Percentiles rank a stretch among this genome's conserved stretches.
These are phyloP conservation scores for Petromus typicus DNA, from an alignment of 2,113 vertebrate genomes.

Conservation along the genomic window DNA sequence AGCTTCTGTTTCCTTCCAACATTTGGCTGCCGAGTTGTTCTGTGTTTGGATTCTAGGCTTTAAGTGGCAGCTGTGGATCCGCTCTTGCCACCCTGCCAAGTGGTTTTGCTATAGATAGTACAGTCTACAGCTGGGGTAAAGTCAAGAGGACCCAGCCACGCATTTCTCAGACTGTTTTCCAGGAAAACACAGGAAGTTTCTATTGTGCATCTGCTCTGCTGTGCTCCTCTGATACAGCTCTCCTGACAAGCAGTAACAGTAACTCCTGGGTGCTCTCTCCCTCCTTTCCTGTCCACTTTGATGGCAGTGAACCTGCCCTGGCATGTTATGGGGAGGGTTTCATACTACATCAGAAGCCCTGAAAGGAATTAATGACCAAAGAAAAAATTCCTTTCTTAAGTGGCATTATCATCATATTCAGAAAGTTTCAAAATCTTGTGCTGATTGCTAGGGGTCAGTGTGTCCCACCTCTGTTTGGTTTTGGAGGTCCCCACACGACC, in stretches of 20 bases:
- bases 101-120: conserved; percentile 70
- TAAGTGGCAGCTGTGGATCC: conserved; percentile 68
- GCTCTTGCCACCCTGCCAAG: not conserved
- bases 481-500: not conserved
- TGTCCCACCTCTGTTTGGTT: not conserved
- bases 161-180: conserved; percentile 58
- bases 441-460: not conserved
- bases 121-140: conserved; percentile 45
- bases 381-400: not conserved
- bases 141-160: conserved; percentile 25
- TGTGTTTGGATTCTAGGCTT: conserved; percentile 70
- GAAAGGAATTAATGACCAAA: conserved; percentile 3
- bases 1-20: conserved; percentile 42
- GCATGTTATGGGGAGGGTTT: not conserved
- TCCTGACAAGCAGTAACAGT: not conserved
- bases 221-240: not conserved
- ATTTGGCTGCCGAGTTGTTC: conserved; percentile 63
- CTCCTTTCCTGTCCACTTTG: not conserved
- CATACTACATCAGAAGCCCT: not conserved
- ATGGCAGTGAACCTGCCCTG: not conserved
- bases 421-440: not conserved
- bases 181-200: conserved; percentile 54
- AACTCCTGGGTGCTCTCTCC: not conserved
- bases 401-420: not conserved
- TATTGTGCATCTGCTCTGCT: conserved; percentile 45